These are phyloP conservation scores for Microhierax caerulescens DNA, from an alignment of 2,797 vertebrate species.

Conservation along the genomic window DNA sequence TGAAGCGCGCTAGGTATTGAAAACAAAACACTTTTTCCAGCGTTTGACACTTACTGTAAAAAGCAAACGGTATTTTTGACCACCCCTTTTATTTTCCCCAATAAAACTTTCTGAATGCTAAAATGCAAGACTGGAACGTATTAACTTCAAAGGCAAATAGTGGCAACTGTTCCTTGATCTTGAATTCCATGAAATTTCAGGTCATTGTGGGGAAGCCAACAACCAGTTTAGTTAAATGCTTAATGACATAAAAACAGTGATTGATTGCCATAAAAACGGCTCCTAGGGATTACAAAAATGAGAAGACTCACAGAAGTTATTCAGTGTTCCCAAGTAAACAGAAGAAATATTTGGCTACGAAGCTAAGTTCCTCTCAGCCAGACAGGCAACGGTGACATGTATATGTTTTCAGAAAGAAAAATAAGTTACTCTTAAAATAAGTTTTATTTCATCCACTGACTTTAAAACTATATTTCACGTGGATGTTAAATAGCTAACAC, in stretches of 20 bases:
- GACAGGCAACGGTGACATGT: not conserved
- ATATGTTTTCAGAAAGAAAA: not conserved
- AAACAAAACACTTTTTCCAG: not conserved
- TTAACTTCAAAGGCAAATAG: conserved; percentile 58
- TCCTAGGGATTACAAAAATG: conserved; percentile 40
- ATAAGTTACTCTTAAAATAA: not conserved
- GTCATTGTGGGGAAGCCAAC: conserved; percentile 50
- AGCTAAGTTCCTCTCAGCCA: not conserved
- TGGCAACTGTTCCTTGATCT: conserved; percentile 63
- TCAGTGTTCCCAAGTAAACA: not conserved
- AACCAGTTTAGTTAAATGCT: conserved; percentile 49
- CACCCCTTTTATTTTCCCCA: conserved; percentile 8
- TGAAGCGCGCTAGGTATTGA: not conserved
- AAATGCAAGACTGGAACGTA: conserved; percentile 56
- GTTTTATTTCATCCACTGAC: not conserved
- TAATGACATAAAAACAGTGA: conserved; percentile 54
- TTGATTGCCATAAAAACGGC: conserved; percentile 57
- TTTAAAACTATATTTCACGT: not conserved
- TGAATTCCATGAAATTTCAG: conserved; percentile 68
- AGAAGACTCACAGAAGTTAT: not conserved
- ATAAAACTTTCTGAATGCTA: conserved; percentile 37
- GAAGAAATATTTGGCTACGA: not conserved
- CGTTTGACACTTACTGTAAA: not conserved
- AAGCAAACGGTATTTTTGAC: conserved; percentile 9
- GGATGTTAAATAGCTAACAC: not conserved